Percentiles rank a stretch among this genome's conserved stretches.
These are phyloP conservation scores for Monochamus alternatus DNA, from an alignment of 2,888 invertebrate species.

Conservation along the genomic window DNA sequence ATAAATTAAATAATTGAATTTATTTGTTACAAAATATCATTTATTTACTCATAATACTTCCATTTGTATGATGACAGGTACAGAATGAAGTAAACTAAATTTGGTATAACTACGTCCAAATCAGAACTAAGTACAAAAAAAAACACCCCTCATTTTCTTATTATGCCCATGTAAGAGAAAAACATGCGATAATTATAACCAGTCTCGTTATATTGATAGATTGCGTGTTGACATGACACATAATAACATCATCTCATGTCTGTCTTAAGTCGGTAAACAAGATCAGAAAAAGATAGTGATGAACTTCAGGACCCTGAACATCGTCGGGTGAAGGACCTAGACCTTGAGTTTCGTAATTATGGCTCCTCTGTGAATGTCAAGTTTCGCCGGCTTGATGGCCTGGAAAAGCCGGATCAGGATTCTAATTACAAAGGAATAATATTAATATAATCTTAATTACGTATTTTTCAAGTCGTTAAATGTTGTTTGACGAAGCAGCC, in stretches of 20 bases:
- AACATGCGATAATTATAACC: conserved; percentile 8
- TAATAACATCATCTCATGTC: conserved; percentile 12
- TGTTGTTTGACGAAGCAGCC: not conserved
- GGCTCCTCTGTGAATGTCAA: not conserved
- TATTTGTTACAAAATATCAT: too few species aligned
- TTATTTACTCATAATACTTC: too few species aligned
- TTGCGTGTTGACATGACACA: conserved; percentile 1
- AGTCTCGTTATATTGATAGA: conserved; percentile 18
- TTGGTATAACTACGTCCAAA: too few species aligned
- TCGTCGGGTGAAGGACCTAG: conserved; percentile 26
- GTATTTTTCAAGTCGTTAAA: not conserved
- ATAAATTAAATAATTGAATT: too few species aligned
- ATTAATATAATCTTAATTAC: not conserved
- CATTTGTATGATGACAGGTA: too few species aligned
- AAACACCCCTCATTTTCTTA: too few species aligned
- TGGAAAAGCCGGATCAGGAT: not conserved
- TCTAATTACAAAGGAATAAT: conserved; percentile 7
- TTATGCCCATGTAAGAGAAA: not conserved
- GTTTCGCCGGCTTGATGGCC: conserved; percentile 3
- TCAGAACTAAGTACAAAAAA: too few species aligned
- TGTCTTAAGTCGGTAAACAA: conserved; percentile 11
- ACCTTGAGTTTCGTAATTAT: conserved; percentile 31
- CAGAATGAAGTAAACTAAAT: too few species aligned
- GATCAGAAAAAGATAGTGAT: conserved; percentile 15
- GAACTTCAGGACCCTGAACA: conserved; percentile 31